Evolutionary conservation across 2,888 invertebrate species (phyloP).

Genomic region (Saturnia japonica): DNA sequence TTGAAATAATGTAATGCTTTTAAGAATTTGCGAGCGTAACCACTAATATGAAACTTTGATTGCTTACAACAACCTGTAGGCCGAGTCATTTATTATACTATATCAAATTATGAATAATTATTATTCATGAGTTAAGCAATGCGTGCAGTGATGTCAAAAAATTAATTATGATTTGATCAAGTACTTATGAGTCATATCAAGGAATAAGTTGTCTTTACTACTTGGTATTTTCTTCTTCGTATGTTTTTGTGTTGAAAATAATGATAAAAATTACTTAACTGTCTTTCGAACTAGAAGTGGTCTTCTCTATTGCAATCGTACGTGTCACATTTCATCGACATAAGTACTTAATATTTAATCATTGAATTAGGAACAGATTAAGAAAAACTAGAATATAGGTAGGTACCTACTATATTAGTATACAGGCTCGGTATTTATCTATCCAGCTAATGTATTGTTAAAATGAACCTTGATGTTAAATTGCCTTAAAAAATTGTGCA

Average conservation of each 20-base stretch:
- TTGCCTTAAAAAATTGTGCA: slow-evolving; percentile 21
- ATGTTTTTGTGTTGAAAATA: neutral
- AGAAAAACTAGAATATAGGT: neutral
- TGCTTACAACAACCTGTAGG: neutral
- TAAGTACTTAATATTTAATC: neutral
- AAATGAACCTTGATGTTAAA: slow-evolving; percentile 24
- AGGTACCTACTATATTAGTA: neutral
- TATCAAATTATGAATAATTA: too few species aligned
- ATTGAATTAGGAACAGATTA: neutral
- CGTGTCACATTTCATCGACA: neutral
- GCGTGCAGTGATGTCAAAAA: too few species aligned
- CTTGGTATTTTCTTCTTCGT: too few species aligned
- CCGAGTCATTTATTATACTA: neutral
- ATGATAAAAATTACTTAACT: neutral
- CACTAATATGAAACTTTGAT: neutral
- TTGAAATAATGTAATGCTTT: neutral
- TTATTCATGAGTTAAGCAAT: slow-evolving; percentile 2
- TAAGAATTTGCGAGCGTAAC: neutral
- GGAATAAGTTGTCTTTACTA: neutral
- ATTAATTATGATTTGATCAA: neutral
- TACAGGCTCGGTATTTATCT: neutral
- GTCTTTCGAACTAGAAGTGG: neutral
- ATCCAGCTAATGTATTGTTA: neutral
- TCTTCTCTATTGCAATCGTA: neutral
- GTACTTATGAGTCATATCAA: neutral